phyloP scores from a whole-genome alignment of 1,140 invertebrate genomes.

The Xylocopa sonorina region DNA sequence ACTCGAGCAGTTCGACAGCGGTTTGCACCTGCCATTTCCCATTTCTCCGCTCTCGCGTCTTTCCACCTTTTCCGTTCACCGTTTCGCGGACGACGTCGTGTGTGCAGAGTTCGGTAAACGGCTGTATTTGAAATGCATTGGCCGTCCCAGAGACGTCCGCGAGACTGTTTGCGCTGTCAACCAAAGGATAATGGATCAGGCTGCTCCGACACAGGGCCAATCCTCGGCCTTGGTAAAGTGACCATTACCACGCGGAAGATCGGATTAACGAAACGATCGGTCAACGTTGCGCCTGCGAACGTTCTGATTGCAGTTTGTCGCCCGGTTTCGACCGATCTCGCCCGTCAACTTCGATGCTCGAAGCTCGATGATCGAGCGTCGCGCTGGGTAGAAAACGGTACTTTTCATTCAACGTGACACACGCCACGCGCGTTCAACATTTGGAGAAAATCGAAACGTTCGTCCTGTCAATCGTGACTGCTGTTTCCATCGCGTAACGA shows the following conservation, averaged over 20 bases:
- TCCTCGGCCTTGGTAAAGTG: conserved; percentile 55
- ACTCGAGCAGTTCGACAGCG: no score
- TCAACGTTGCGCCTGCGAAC: conserved; percentile 64
- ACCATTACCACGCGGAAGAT: conserved; percentile 63
- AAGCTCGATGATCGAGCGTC: conserved; percentile 48
- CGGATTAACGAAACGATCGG: conserved; percentile 75
- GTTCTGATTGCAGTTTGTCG: conserved; percentile 44
- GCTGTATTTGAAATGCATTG: conserved; percentile 77
- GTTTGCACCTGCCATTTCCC: no score
- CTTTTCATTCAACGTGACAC: no score
- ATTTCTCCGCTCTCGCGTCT: neutral
- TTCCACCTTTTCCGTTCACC: no score
- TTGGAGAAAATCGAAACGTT: no score
- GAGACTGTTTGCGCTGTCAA: conserved; percentile 74
- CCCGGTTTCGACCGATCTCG: conserved; percentile 35
- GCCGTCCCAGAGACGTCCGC: conserved; percentile 62
- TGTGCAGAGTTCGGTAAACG: conserved; percentile 51
- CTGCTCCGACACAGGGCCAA: conserved; percentile 43
- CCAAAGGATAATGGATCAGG: conserved; percentile 73
- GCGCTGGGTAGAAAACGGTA: neutral
- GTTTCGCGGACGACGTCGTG: neutral
- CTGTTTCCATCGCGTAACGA: neutral
- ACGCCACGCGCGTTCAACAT: no score
- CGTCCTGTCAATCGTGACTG: no score
- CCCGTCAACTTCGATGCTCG: neutral